Percentiles rank a stretch among this genome's conserved stretches.
phyloP scores from a whole-genome alignment of 2,888 invertebrate genomes.

The Drosophila niveifrons region DNA sequence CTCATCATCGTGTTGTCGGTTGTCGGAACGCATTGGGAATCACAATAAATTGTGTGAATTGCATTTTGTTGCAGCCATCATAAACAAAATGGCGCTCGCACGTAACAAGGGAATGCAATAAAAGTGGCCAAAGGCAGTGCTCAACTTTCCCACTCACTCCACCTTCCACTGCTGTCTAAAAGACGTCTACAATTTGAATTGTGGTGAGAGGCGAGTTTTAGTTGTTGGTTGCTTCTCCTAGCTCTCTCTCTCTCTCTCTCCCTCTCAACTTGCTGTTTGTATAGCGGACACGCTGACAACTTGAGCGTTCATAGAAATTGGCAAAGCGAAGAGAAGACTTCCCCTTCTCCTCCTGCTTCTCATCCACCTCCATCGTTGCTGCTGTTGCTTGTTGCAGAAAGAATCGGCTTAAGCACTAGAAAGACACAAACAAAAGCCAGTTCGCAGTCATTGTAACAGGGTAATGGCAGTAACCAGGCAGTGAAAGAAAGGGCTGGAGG shows the following conservation, averaged over 20 bases:
- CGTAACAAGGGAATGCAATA: slow-evolving; percentile 58
- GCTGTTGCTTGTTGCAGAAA: slow-evolving; percentile 1
- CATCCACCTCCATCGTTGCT: too few relatives aligned
- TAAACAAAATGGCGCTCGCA: slow-evolving; percentile 70
- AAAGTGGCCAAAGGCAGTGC: slow-evolving; percentile 39
- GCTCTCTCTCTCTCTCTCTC: too few relatives aligned
- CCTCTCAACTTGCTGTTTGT: slow-evolving; percentile 34
- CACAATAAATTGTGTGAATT: slow-evolving; percentile 58
- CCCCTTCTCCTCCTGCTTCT: background rate
- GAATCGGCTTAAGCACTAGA: slow-evolving; percentile 78
- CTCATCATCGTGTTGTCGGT: slow-evolving; percentile 8
- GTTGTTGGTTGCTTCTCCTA: too few relatives aligned
- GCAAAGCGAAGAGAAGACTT: slow-evolving; percentile 39
- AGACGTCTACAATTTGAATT: slow-evolving; percentile 72
- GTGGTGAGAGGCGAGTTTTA: slow-evolving; percentile 47
- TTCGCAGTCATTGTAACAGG: slow-evolving; percentile 69
- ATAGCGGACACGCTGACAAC: slow-evolving; percentile 66
- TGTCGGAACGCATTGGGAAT: slow-evolving; percentile 29
- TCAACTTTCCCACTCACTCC: background rate
- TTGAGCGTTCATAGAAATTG: slow-evolving; percentile 73
- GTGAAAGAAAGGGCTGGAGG: slow-evolving; percentile 4
- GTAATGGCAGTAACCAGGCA: slow-evolving; percentile 39
- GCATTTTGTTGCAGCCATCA: slow-evolving; percentile 66
- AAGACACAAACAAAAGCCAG: slow-evolving; percentile 78
- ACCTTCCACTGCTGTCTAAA: background rate